A percentile compares a stretch with the other conserved stretches of the same genome.
These are phyloP conservation scores for Oncorhynchus tshawytscha DNA, from an alignment of 2,113 vertebrate genomes.

Conservation along the genomic window DNA sequence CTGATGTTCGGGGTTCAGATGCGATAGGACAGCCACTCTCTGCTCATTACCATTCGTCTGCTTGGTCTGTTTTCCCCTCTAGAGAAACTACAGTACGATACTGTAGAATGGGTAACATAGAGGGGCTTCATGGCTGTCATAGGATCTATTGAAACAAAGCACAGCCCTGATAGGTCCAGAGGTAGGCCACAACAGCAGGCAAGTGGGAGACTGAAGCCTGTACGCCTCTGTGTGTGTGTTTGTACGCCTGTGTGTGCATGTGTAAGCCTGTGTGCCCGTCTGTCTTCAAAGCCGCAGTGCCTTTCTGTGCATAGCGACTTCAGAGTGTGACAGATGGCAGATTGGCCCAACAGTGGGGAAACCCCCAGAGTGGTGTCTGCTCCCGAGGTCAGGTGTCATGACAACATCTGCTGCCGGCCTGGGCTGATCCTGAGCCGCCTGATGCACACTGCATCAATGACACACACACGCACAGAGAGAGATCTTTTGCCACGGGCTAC, in stretches of 20 bases:
- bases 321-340: constrained; percentile 85
- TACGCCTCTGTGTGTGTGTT: not conserved
- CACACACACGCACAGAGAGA: not conserved
- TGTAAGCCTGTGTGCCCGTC: constrained; percentile 44
- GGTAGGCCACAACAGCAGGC: constrained; percentile 1
- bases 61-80: too few relatives aligned
- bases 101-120: too few relatives aligned
- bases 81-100: too few relatives aligned
- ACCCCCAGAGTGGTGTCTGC: constrained; percentile 78
- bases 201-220: constrained; percentile 17
- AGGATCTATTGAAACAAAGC: too few relatives aligned
- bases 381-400: constrained; percentile 84
- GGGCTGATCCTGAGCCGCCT: constrained; percentile 47
- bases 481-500: constrained; percentile 76
- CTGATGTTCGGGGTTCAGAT: too few relatives aligned
- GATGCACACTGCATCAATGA: constrained; percentile 75
- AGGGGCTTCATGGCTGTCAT: too few relatives aligned
- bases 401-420: constrained; percentile 87
- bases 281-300: constrained; percentile 37
- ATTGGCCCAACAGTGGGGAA: constrained; percentile 76
- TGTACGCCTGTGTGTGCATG: constrained; percentile 59
- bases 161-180: not conserved
- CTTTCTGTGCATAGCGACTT: constrained; percentile 54
- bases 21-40: too few relatives aligned
- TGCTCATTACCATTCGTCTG: too few relatives aligned